Evolutionary conservation across 2,113 vertebrate species (phyloP).

Genomic region (Callocephalon fimbriatum): DNA sequence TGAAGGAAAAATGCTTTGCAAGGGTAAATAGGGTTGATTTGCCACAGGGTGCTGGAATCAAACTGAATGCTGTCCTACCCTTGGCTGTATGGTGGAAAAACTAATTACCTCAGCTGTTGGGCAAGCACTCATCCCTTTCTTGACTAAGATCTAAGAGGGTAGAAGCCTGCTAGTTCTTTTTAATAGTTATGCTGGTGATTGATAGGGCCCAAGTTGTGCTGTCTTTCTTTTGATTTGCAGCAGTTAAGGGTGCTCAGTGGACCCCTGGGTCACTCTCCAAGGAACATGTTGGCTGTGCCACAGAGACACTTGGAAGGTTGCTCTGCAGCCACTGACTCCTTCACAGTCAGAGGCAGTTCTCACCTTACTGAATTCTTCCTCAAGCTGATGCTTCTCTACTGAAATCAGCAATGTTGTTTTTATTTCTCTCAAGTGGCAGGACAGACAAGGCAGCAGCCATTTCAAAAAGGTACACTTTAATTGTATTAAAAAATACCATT

Average conservation of each 20-base stretch:
- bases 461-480: constrained; percentile 80
- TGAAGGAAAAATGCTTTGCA: background rate
- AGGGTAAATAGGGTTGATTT: background rate
- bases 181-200: background rate
- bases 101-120: background rate
- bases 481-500: constrained; percentile 70
- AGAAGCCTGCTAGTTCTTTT: background rate
- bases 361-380: background rate
- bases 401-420: background rate
- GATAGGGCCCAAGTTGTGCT: background rate
- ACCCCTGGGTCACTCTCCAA: background rate
- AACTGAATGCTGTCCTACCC: background rate
- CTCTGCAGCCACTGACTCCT: background rate
- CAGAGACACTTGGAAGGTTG: background rate
- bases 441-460: constrained; percentile 52
- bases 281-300: background rate
- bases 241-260: background rate
- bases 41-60: background rate
- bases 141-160: background rate
- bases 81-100: background rate
- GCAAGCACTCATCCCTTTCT: background rate
- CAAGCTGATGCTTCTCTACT: background rate
- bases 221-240: background rate
- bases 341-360: background rate
- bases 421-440: background rate